Conservation (phyloP, 2,888 invertebrate species). For the Polylopha cassiicola region DNA sequence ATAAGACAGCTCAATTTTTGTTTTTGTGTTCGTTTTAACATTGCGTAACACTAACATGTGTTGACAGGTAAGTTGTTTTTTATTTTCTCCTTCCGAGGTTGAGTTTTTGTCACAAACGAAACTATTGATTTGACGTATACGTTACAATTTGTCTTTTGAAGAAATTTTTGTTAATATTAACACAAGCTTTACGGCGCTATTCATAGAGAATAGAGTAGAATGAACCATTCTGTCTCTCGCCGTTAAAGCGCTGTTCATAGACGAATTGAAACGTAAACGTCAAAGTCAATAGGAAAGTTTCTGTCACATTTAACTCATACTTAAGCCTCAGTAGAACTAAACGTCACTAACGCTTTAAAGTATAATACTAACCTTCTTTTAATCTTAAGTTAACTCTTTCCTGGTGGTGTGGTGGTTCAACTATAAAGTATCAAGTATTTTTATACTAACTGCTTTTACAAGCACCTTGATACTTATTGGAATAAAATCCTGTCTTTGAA, state of each 20-base stretch:
- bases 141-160: too few species aligned
- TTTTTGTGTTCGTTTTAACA: slow-evolving; percentile 37
- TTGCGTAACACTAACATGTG: slow-evolving; percentile 53
- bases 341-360: slow-evolving; percentile 53
- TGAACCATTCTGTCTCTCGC: too few species aligned
- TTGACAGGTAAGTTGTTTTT: slow-evolving; percentile 58
- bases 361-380: slow-evolving; percentile 35
- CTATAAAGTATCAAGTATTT: slow-evolving; percentile 31
- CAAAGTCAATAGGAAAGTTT: too few species aligned
- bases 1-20: slow-evolving; percentile 67
- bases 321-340: slow-evolving; percentile 14
- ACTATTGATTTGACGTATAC: too few species aligned
- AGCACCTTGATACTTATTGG: slow-evolving; percentile 36
- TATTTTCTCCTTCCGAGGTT: slow-evolving; percentile 38
- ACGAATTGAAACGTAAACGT: too few species aligned
- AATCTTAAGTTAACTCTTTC: slow-evolving; percentile 32
- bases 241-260: too few species aligned
- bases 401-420: slow-evolving; percentile 75
- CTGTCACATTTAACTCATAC: too few species aligned
- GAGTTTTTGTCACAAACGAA: too few species aligned
- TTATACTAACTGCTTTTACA: slow-evolving; percentile 28
- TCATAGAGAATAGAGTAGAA: too few species aligned
- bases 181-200: too few species aligned
- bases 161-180: too few species aligned
- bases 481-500: slow-evolving; percentile 67